Evolutionary conservation across 2,113 vertebrate species (phyloP), one percentile per base, ranked within the genome.

Genomic region (Nematolebias whitei): DNA sequence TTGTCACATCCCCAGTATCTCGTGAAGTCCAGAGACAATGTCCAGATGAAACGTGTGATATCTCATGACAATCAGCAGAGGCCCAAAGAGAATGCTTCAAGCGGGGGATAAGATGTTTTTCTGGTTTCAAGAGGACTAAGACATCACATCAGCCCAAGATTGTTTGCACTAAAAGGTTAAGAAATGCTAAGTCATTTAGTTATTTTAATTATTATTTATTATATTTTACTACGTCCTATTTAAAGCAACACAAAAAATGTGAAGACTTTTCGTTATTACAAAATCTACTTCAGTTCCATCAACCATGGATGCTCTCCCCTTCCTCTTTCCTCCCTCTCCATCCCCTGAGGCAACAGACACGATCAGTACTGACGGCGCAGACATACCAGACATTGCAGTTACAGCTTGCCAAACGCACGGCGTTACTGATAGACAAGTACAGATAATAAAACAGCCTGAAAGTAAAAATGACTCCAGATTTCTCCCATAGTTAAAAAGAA

Each of bases 1-100:
- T 68, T 64, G 83, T 79, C 77, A 87, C 75, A 84, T 88, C 75
- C 73, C 69, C 79, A 49, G 83, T 87, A 85, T 72, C 71, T 69
- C 60, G 55, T 50, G 50, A 73, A 62, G 50, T 48, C 61, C 63
- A 16, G 64, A 61, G 72, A 76, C 63, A 50, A 73, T 50, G 56
- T 77, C 74, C 67, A 64, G 78, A 79, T 56, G 53, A 63, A 41
- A 29, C 49, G 57, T 54, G 80, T 59, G 59, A 78, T 73, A 71
- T 23, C 43, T 45, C 57, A 41, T 18, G 63, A 68, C 69, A 54
- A 54, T 71, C 45, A 32, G 47, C 65, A 44, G 49, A 12, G 40
- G 58, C 53, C 41, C 22, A 10, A 41, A 63, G 38, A 40, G 47
- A 58, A n/a, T 3, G 40, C 73, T 45, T 26, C 24, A 55, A 60